A percentile compares a stretch with the other conserved stretches of the same genome.
These are phyloP conservation scores for Trididemnum nubilum DNA, from an alignment of 23 tunicate species.

Conservation along the genomic window DNA sequence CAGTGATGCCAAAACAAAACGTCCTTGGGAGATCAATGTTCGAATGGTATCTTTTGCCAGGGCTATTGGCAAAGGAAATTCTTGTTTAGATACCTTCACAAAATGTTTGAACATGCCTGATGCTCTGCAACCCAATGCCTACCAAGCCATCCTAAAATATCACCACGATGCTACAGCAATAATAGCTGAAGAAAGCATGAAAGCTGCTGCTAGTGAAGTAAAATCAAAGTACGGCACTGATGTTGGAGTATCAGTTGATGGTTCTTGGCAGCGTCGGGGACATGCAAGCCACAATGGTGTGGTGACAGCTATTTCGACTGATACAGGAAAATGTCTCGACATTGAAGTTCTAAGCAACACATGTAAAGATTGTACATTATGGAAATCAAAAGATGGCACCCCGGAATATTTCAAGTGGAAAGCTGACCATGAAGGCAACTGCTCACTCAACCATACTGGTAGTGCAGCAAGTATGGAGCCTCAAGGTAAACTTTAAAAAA, in stretches of 20 bases:
- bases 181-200: constrained; percentile 10
- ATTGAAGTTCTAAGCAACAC: constrained; percentile 3
- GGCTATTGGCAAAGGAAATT: constrained; percentile 8
- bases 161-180: constrained; percentile 7
- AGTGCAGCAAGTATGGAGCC: constrained; percentile 8
- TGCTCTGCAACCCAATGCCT: background rate
- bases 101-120: constrained; percentile 14
- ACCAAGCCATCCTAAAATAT: background rate
- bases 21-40: background rate
- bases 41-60: constrained; percentile 1
- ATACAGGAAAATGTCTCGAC: constrained; percentile 1
- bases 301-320: background rate
- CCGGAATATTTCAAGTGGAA: background rate
- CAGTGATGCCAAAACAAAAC: background rate
- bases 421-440: constrained; percentile 2
- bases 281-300: constrained; percentile 16
- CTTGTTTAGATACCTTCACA: background rate
- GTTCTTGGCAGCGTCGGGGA: constrained; percentile 5
- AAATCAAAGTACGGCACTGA: background rate
- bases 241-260: background rate
- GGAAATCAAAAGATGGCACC: constrained; percentile 11
- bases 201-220: background rate
- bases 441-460: background rate
- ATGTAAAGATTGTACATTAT: background rate
- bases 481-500: too few relatives aligned